phyloP scores from a whole-genome alignment of 2,888 invertebrate species.

The Meta bourneti region DNA sequence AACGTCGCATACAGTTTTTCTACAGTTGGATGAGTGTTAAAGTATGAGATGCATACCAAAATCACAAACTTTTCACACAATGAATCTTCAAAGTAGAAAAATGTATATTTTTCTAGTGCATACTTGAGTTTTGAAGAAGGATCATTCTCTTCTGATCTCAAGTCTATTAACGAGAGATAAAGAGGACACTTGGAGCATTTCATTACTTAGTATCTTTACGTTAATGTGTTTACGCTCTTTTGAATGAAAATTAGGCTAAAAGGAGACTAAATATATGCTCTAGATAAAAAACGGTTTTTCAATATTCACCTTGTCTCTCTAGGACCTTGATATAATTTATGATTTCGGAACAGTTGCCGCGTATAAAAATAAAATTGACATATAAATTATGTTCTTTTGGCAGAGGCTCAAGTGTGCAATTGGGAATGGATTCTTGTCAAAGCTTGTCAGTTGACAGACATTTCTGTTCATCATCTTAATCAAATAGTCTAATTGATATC shows the following conservation, averaged over 20 bases:
- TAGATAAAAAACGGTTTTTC: not conserved
- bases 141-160: not conserved
- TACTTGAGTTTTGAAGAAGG: not conserved
- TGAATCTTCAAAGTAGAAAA: not conserved
- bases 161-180: slow-evolving; percentile 18
- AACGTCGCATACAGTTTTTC: not conserved
- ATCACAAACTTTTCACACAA: not conserved
- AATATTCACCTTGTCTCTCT: not conserved
- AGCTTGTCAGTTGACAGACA: too few species aligned
- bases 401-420: too few species aligned
- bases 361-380: too few species aligned
- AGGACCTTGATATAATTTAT: not conserved
- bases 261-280: not conserved
- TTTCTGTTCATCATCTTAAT: too few species aligned
- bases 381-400: too few species aligned
- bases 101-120: not conserved
- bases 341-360: not conserved
- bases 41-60: not conserved
- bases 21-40: not conserved
- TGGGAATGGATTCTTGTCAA: too few species aligned
- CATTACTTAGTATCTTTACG: not conserved
- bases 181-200: not conserved
- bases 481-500: too few species aligned
- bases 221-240: not conserved
- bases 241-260: not conserved